Evolutionary conservation across 2,113 vertebrate genomes (phyloP), one percentile per base, ranked within the genome.

Genomic region (Romanogobio albipinnatus): DNA sequence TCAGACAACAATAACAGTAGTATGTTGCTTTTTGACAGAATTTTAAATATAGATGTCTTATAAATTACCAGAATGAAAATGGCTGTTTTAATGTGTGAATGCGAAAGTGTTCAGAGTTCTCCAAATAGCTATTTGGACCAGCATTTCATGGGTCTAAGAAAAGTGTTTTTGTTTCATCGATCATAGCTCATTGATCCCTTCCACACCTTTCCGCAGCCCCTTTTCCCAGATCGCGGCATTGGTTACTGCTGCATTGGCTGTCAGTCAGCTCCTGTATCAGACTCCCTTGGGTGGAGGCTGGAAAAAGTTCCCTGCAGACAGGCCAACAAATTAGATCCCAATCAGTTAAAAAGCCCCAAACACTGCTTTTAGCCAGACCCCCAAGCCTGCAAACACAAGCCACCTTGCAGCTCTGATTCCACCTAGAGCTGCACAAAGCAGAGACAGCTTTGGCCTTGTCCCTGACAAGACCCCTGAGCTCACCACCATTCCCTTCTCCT

Each of bases 151-250:
- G 74, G 39, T 88, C 76, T 76, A 47, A 83, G 56, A 62, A 62
- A 79, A 61, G 73, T 56, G 74, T 77, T 62, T 71, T 84, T 75
- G 84, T 49, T 75, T 83, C 70, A 92, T 94, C 92, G 94, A 94
- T 87, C 91, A 92, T 93, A 89, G 91, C 93, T 94, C 93, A 92
- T 92, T 94, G 93, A 87, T 92, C 91, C 89, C 90, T 89, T 90
- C 64, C 33, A 49, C 81, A 74, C 73, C 58, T 64, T 64, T 7
- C 24, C 17, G 58, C 73, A 75, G 49, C 81, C 79, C 76, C 64
- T 77, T 74, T 76, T 68, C 47, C 84, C 84, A 56, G 36, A 70
- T 87, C 33, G 4, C 66, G 19, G 26, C 61, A 82, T 75, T 83
- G 82, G 82, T 62, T 74, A 49, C 22, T 29, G 76, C 68, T 76